These are phyloP conservation scores for Ceratosolen solmsi DNA, from an alignment of 1,140 invertebrate species.

Conservation along the genomic window DNA sequence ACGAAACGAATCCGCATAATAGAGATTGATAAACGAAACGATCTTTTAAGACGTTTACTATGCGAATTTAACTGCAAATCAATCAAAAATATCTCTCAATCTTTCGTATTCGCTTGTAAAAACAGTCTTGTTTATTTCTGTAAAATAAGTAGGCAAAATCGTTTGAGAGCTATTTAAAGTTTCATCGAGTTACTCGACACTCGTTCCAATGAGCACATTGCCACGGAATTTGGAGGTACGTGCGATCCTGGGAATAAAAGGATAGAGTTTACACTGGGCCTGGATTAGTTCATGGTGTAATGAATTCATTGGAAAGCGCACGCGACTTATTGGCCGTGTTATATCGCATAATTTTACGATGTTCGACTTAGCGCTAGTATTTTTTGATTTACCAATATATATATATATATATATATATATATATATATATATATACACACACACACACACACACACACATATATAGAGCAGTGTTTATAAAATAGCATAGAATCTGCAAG, in stretches of 20 bases:
- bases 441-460: too few relatives aligned
- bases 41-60: too few relatives aligned
- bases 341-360: background rate
- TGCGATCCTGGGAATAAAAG: background rate
- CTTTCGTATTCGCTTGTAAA: too few relatives aligned
- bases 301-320: background rate
- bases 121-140: too few relatives aligned
- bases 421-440: too few relatives aligned
- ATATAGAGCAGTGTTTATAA: too few relatives aligned
- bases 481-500: background rate
- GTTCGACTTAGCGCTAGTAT: background rate
- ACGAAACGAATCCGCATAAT: background rate
- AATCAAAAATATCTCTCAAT: too few relatives aligned
- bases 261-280: background rate
- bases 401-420: too few relatives aligned
- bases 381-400: too few relatives aligned
- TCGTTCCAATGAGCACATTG: background rate
- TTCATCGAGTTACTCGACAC: background rate
- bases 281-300: background rate
- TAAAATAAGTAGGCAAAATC: background rate
- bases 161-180: background rate
- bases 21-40: background rate
- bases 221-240: background rate
- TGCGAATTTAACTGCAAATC: too few relatives aligned
- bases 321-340: background rate